Percentiles rank a stretch among this genome's conserved stretches.
Conservation (phyloP, 2,113 vertebrate genomes). For the Urocynchramus pylzowi region DNA sequence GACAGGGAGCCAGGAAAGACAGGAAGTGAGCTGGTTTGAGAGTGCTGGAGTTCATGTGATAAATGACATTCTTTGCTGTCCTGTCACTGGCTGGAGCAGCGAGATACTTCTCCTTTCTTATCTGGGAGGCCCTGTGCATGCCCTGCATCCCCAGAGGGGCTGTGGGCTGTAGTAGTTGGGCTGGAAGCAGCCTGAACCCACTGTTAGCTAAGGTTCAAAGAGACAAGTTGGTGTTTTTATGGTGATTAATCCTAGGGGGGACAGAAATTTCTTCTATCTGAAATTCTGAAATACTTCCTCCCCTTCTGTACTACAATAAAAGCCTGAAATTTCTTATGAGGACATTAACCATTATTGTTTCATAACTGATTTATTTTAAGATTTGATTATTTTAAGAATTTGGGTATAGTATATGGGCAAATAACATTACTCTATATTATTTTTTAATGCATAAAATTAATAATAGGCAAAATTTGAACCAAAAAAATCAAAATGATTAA, state of each 20-base stretch:
- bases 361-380: background rate
- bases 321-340: background rate
- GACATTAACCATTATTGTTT: background rate
- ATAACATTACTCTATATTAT: background rate
- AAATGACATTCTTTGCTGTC: background rate
- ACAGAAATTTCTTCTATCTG: background rate
- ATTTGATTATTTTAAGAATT: background rate
- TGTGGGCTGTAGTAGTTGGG: background rate
- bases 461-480: background rate
- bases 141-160: background rate
- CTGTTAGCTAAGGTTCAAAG: background rate
- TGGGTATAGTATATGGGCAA: background rate
- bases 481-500: background rate
- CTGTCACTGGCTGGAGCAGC: background rate
- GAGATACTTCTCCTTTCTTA: background rate
- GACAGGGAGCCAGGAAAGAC: background rate
- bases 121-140: background rate
- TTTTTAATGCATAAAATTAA: background rate
- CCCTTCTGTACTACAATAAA: background rate
- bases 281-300: background rate
- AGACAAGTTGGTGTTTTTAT: background rate
- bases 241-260: background rate
- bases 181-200: background rate
- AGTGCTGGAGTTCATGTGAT: background rate
- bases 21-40: constrained; percentile 19